These are phyloP conservation scores for Syrista parreyssii DNA, from an alignment of 2,888 invertebrate genomes.

Conservation along the genomic window DNA sequence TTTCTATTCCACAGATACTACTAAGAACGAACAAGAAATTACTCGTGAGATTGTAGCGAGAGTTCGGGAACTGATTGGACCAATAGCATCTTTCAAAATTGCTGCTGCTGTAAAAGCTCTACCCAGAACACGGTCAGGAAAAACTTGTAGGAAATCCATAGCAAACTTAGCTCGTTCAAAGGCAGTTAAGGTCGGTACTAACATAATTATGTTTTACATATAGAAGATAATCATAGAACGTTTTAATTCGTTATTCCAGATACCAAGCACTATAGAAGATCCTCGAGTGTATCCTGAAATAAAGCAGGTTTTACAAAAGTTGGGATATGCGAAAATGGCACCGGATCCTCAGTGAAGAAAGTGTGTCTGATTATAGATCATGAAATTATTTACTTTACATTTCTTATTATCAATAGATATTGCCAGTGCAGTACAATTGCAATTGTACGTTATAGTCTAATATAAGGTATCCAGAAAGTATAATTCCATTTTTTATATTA, in stretches of 20 bases:
- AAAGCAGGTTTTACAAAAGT: constrained; percentile 78
- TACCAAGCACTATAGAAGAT: constrained; percentile 89
- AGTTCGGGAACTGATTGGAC: constrained; percentile 79
- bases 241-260: constrained; percentile 63
- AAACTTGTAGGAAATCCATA: constrained; percentile 85
- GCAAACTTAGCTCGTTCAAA: constrained; percentile 87
- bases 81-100: constrained; percentile 88
- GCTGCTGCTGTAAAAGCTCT: constrained; percentile 83
- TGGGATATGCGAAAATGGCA: constrained; percentile 80
- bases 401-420: neutral
- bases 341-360: constrained; percentile 71
- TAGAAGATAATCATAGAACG: neutral
- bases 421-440: neutral
- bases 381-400: neutral
- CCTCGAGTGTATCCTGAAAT: constrained; percentile 84
- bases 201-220: neutral
- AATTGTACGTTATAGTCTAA: too few species aligned
- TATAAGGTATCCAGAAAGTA: neutral
- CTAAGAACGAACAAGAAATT: constrained; percentile 69
- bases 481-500: neutral
- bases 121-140: constrained; percentile 90
- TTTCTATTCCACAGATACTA: constrained; percentile 60
- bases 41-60: constrained; percentile 70
- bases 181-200: constrained; percentile 74
- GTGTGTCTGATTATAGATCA: neutral